A percentile compares a stretch with the other conserved stretches of the same genome.
These are phyloP conservation scores for Cebidichthys violaceus DNA, from an alignment of 2,113 vertebrate genomes.

Conservation along the genomic window DNA sequence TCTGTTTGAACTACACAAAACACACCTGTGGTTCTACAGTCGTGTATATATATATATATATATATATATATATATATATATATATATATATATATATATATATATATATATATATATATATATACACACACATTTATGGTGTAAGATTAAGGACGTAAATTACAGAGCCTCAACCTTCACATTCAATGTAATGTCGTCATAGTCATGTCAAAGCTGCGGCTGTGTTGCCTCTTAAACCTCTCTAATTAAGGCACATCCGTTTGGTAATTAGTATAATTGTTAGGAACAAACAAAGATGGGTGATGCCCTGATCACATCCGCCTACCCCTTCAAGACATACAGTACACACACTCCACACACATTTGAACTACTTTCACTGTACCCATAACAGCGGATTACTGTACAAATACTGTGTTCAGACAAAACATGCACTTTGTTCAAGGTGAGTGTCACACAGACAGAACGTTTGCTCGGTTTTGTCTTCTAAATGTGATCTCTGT, in stretches of 20 bases:
- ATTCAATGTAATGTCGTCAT: neutral
- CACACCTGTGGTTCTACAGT: no score
- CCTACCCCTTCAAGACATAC: neutral
- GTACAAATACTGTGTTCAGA: conserved; percentile 11
- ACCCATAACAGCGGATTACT: conserved; percentile 38
- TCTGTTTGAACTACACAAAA: no score
- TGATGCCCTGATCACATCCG: conserved; percentile 19
- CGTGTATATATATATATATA: no score
- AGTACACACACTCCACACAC: neutral
- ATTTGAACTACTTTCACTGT: neutral
- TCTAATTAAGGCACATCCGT: conserved; percentile 41
- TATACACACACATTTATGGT: neutral
- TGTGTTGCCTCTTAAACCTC: conserved; percentile 8
- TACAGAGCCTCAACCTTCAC: neutral
- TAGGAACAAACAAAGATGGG: conserved; percentile 21
- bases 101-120: no score
- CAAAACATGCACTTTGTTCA: conserved; percentile 14
- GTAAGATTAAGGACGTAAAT: neutral
- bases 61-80: no score
- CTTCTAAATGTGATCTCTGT: neutral
- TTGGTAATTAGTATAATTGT: conserved; percentile 27
- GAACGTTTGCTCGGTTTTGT: neutral
- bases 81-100: no score
- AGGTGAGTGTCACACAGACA: conserved; percentile 1
- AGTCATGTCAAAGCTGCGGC: neutral